Evolutionary conservation across 2,888 invertebrate genomes (phyloP).

Genomic region (Diogma glabrata): DNA sequence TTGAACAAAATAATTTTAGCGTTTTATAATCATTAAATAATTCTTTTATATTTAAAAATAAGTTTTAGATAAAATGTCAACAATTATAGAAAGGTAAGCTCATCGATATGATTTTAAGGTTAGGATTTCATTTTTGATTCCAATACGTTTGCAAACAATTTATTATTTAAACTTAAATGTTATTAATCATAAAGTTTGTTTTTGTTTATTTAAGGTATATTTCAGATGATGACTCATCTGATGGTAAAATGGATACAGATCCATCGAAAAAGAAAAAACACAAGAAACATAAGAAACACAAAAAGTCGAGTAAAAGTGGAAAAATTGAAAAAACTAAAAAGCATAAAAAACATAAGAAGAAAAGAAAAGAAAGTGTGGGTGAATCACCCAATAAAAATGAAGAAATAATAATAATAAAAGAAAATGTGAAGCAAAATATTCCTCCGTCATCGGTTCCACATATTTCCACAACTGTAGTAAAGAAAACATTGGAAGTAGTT

Average conservation of each 20-base stretch:
- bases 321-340: constrained; percentile 46
- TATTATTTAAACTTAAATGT: too few relatives aligned
- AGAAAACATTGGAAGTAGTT: constrained; percentile 26
- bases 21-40: too few relatives aligned
- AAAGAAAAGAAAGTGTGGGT: constrained; percentile 33
- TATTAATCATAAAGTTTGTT: too few relatives aligned
- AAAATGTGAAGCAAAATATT: constrained; percentile 22
- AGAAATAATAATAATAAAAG: constrained; percentile 32
- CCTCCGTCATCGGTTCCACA: constrained; percentile 21
- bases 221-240: constrained; percentile 17
- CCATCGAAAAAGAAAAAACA: constrained; percentile 39
- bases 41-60: too few relatives aligned
- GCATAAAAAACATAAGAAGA: constrained; percentile 47
- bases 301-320: constrained; percentile 44
- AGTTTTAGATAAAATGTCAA: too few relatives aligned
- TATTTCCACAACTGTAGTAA: not conserved
- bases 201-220: too few relatives aligned
- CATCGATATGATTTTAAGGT: too few relatives aligned
- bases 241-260: constrained; percentile 25
- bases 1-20: too few relatives aligned
- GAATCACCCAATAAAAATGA: constrained; percentile 25
- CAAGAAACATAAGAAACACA: constrained; percentile 57
- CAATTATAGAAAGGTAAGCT: too few relatives aligned
- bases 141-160: too few relatives aligned
- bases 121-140: too few relatives aligned